Evolutionary conservation across 2,888 invertebrate genomes (phyloP).

Genomic region (Neria commutata): DNA sequence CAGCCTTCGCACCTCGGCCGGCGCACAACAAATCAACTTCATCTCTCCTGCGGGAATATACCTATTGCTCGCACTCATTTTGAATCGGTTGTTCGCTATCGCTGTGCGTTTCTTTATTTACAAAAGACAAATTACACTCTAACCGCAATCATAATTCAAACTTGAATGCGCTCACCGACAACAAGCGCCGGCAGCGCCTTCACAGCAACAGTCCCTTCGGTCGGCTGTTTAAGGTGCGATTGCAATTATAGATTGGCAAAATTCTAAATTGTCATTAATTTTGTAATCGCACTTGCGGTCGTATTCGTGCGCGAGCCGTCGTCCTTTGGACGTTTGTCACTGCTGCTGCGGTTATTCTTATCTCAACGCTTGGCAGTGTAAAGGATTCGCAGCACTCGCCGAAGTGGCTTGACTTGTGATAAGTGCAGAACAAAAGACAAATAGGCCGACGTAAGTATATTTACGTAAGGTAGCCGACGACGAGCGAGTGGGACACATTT

Average conservation of each 20-base stretch:
- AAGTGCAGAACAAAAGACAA: neutral
- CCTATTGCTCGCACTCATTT: too few species aligned
- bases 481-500: neutral
- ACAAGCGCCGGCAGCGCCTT: neutral
- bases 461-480: neutral
- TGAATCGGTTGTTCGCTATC: constrained; percentile 6
- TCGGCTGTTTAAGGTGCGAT: constrained; percentile 35
- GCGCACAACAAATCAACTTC: too few species aligned
- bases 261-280: constrained; percentile 55
- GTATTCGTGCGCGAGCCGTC: too few species aligned
- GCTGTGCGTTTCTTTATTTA: neutral
- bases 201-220: neutral
- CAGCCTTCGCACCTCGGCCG: neutral
- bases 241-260: constrained; percentile 55
- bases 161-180: constrained; percentile 9
- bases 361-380: neutral
- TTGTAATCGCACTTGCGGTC: constrained; percentile 37
- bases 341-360: constrained; percentile 1
- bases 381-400: neutral
- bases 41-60: neutral
- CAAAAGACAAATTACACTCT: constrained; percentile 46
- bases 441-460: neutral
- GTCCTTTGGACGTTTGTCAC: too few species aligned
- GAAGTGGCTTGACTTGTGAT: neutral
- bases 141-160: constrained; percentile 52